Evolutionary conservation across 2,113 vertebrate species (phyloP).

Genomic region (Zingel zingel): DNA sequence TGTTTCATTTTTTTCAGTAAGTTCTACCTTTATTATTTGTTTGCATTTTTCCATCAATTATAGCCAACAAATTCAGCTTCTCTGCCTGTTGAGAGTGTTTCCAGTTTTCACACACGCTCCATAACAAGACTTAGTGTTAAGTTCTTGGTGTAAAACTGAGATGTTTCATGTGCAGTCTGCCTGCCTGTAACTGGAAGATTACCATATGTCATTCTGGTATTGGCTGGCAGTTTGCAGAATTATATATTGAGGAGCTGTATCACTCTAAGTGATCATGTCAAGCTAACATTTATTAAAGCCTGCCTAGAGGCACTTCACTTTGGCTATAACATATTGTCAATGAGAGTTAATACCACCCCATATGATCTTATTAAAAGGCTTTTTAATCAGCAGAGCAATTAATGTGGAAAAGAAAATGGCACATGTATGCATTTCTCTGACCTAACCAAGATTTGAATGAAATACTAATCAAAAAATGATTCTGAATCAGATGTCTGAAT

Average conservation of each 20-base stretch:
- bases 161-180: background rate
- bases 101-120: background rate
- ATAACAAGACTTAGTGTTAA: background rate
- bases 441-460: constrained; percentile 2
- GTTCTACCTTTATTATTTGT: background rate
- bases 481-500: background rate
- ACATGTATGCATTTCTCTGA: constrained; percentile 27
- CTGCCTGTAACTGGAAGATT: background rate
- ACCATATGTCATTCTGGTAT: too few species aligned
- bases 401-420: background rate
- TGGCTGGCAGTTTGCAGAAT: background rate
- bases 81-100: background rate
- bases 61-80: background rate
- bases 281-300: constrained; percentile 59
- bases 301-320: constrained; percentile 54
- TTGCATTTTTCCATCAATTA: background rate
- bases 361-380: constrained; percentile 65
- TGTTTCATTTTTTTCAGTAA: background rate
- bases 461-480: constrained; percentile 20
- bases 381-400: constrained; percentile 65
- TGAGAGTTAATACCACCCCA: constrained; percentile 42
- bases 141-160: background rate
- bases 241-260: constrained; percentile 32
- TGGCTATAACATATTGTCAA: constrained; percentile 46
- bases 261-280: constrained; percentile 34